Percentiles rank a stretch among this genome's conserved stretches.
Evolutionary conservation across 2,113 vertebrate species (phyloP).

Genomic region (Prochilodus magdalenae): DNA sequence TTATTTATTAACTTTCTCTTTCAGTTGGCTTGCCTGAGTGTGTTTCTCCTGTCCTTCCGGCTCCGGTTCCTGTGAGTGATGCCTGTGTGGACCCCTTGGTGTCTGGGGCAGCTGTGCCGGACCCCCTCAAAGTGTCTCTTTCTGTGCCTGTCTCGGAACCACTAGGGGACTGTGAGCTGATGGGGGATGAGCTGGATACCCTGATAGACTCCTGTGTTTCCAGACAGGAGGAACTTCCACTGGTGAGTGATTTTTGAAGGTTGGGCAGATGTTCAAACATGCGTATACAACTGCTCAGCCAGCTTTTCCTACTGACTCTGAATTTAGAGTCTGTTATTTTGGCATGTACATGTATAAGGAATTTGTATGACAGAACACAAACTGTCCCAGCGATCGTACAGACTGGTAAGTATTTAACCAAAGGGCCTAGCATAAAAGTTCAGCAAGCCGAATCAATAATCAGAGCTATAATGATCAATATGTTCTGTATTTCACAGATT

Average conservation of each 20-base stretch:
- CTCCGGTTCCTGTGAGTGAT: conserved; percentile 62
- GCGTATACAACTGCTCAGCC: background rate
- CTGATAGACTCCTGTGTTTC: conserved; percentile 83
- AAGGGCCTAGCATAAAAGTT: too few species aligned
- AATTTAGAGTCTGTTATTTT: too few species aligned
- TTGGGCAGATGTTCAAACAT: background rate
- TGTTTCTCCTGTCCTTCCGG: conserved; percentile 64
- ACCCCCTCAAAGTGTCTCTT: conserved; percentile 67
- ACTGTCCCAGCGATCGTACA: too few species aligned
- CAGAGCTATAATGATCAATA: too few species aligned
- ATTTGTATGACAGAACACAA: too few species aligned
- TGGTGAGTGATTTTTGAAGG: conserved; percentile 70
- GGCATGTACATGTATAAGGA: too few species aligned
- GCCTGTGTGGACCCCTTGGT: conserved; percentile 56
- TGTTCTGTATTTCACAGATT: too few species aligned
- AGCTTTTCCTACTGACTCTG: too few species aligned
- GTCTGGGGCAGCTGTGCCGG: conserved; percentile 54
- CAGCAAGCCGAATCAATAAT: too few species aligned
- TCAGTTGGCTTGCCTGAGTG: conserved; percentile 61
- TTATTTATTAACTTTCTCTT: background rate
- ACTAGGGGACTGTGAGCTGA: conserved; percentile 85
- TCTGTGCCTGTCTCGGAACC: conserved; percentile 73
- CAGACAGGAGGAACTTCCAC: conserved; percentile 65
- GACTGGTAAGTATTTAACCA: too few species aligned
- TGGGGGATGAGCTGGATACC: conserved; percentile 90